A percentile compares a stretch with the other conserved stretches of the same genome.
phyloP scores from a whole-genome alignment of 2,888 invertebrate genomes.

The Noctua janthina region DNA sequence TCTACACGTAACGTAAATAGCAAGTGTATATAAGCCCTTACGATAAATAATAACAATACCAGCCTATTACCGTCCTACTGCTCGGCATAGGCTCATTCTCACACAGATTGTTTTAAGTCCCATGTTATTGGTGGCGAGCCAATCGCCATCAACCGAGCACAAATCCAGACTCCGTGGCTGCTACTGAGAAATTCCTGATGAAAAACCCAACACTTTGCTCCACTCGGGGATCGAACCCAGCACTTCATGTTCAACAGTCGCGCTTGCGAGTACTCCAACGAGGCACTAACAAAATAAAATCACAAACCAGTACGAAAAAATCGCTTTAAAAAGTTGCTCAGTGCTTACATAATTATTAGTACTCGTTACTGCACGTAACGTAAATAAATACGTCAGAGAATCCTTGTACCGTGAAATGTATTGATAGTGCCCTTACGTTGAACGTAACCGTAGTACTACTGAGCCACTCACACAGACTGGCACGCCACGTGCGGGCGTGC shows the following conservation, averaged over 20 bases:
- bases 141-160: background rate
- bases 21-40: background rate
- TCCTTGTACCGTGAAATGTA: conserved; percentile 41
- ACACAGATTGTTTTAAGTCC: background rate
- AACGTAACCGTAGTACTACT: conserved; percentile 40
- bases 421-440: conserved; percentile 45
- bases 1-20: background rate
- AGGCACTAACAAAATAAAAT: background rate
- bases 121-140: background rate
- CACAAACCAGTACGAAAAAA: background rate
- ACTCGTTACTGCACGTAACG: background rate
- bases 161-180: background rate
- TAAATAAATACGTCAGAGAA: conserved; percentile 32
- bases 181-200: background rate
- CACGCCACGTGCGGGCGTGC: conserved; percentile 40
- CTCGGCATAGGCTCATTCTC: background rate
- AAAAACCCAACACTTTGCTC: background rate
- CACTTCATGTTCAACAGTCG: no score
- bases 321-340: background rate
- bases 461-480: conserved; percentile 6
- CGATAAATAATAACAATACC: background rate
- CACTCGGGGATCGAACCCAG: background rate
- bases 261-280: background rate
- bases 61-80: background rate
- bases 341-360: background rate